Conservation (phyloP, 2,113 vertebrate species). For the Struthidea cinerea region DNA sequence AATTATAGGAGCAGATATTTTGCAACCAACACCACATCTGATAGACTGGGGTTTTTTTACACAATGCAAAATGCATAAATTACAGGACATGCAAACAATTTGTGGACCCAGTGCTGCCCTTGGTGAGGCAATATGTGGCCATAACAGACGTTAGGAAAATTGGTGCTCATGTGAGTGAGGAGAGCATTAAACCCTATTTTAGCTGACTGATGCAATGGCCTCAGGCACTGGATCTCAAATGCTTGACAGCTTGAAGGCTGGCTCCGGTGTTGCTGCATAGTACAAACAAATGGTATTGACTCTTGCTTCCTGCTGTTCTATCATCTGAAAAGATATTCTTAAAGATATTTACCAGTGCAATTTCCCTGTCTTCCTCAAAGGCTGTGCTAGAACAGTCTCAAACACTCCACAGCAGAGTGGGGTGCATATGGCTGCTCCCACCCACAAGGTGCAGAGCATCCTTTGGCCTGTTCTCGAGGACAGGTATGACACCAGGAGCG, state of each 20-base stretch:
- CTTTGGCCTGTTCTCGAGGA: neutral
- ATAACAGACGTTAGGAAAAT: neutral
- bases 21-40: neutral
- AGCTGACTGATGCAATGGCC: neutral
- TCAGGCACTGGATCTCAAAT: neutral
- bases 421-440: neutral
- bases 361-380: neutral
- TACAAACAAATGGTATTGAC: neutral
- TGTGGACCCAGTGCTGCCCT: neutral
- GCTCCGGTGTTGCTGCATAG: neutral
- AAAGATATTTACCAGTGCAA: neutral
- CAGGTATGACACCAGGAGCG: neutral
- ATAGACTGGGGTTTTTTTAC: neutral
- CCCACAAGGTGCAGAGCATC: neutral
- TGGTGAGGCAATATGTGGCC: neutral
- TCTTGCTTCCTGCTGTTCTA: neutral
- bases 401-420: neutral
- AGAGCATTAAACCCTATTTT: neutral
- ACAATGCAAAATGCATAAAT: neutral
- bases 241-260: neutral
- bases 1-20: conserved; percentile 25
- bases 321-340: neutral
- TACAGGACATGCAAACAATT: conserved; percentile 4
- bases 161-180: neutral
- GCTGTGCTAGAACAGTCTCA: neutral